These are phyloP conservation scores for Trachurus trachurus DNA, from an alignment of 2,797 vertebrate genomes.

Conservation along the genomic window DNA sequence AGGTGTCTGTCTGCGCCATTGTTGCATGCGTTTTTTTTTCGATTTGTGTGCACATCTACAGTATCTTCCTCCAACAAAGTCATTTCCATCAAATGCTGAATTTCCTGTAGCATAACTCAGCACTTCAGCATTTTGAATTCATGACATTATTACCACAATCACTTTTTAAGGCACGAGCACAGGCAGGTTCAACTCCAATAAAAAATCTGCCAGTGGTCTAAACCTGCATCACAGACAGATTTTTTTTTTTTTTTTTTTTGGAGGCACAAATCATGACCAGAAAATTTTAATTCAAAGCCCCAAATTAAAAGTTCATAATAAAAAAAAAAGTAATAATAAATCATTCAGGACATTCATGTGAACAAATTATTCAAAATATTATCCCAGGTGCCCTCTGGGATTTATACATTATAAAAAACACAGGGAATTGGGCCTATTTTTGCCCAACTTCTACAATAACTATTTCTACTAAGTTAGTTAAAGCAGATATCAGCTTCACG, in stretches of 20 bases:
- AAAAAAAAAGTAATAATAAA: neutral
- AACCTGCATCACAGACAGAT: neutral
- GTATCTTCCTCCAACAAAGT: too few relatives aligned
- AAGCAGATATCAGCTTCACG: too few relatives aligned
- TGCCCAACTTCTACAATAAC: too few relatives aligned
- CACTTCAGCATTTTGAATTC: neutral
- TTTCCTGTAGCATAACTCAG: neutral
- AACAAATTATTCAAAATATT: neutral
- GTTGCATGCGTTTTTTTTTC: neutral
- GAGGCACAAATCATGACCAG: neutral
- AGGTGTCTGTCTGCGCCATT: neutral
- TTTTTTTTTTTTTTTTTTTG: neutral
- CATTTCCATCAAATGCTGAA: neutral
- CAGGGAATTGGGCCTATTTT: neutral
- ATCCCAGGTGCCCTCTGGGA: neutral
- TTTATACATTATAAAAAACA: neutral
- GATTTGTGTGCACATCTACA: neutral
- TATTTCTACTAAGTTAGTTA: too few relatives aligned
- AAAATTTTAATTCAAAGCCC: neutral
- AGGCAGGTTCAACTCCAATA: neutral
- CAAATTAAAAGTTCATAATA: neutral
- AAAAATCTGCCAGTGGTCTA: neutral
- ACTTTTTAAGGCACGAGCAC: neutral
- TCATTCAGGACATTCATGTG: neutral
- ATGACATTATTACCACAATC: neutral